Percentiles rank a stretch among this genome's conserved stretches.
phyloP scores from a whole-genome alignment of 2,888 invertebrate species.

The Ormyrus thymus region DNA sequence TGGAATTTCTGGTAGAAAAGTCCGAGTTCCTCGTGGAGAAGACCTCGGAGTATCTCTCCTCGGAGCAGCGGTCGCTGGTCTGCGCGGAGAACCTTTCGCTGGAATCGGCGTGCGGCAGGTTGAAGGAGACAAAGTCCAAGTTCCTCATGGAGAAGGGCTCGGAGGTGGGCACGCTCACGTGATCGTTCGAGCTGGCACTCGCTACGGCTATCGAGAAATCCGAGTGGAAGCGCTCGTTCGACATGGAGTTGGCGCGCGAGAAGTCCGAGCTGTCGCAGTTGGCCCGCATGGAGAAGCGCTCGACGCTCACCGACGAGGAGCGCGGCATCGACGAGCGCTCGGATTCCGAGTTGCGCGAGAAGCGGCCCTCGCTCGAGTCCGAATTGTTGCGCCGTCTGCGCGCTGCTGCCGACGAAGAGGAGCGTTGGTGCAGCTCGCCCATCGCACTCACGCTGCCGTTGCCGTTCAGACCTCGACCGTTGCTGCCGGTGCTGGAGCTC shows the following conservation, averaged over 20 bases:
- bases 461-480: background rate
- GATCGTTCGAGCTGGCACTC: conserved; percentile 73
- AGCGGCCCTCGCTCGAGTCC: conserved; percentile 68
- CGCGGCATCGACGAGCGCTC: conserved; percentile 72
- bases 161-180: conserved; percentile 70
- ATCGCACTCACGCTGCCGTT: conserved; percentile 33
- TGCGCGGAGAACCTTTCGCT: conserved; percentile 66
- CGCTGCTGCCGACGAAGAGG: conserved; percentile 56
- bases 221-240: conserved; percentile 73
- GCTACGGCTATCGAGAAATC: conserved; percentile 73
- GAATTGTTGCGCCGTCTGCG: conserved; percentile 66
- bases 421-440: conserved; percentile 10
- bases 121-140: conserved; percentile 69
- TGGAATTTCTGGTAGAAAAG: conserved; percentile 71
- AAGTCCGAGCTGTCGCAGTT: conserved; percentile 73
- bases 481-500: background rate
- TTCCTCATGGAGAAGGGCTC: conserved; percentile 72
- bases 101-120: conserved; percentile 66
- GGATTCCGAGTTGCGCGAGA: conserved; percentile 70
- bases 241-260: conserved; percentile 72
- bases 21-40: conserved; percentile 71
- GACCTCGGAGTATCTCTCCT: conserved; percentile 70
- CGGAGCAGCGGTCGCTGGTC: conserved; percentile 69
- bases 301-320: conserved; percentile 71
- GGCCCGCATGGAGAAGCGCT: conserved; percentile 71